A percentile compares a stretch with the other conserved stretches of the same genome.
Evolutionary conservation across 35 echinoderm and acorn worm genomes (phyloP).

Genomic region (Diadema setosum): DNA sequence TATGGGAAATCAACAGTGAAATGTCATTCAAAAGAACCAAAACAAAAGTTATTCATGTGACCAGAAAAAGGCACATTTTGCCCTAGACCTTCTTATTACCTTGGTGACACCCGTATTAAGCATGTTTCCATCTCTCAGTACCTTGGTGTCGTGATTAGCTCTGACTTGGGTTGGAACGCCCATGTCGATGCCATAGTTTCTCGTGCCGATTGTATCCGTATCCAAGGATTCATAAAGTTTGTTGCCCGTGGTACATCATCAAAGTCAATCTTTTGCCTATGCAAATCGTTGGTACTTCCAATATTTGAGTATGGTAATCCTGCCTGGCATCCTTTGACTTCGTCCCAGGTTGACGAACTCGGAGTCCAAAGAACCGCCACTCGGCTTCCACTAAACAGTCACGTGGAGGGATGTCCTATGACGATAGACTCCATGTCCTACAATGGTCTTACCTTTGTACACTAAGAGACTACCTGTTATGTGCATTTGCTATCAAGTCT

Average conservation of each 20-base stretch:
- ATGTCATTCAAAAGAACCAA: slow-evolving; percentile 16
- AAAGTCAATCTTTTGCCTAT: not conserved
- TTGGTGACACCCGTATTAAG: not conserved
- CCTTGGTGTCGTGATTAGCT: not conserved
- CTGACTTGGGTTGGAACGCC: slow-evolving; percentile 6
- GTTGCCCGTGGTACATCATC: not conserved
- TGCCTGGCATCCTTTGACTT: not conserved
- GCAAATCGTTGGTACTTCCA: slow-evolving; percentile 30
- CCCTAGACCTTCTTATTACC: not conserved
- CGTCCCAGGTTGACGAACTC: not conserved
- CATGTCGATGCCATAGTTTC: not conserved
- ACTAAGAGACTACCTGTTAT: not conserved
- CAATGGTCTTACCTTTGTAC: not conserved
- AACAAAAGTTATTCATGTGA: slow-evolving; percentile 25
- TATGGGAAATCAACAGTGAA: not conserved
- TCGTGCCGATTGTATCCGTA: not conserved
- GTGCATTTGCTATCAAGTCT: not conserved
- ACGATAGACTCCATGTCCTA: not conserved
- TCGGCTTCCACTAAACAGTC: not conserved
- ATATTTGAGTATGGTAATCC: slow-evolving; percentile 29
- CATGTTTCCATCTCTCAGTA: not conserved
- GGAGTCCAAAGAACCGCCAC: not conserved
- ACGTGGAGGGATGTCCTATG: not conserved
- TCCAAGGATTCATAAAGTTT: not conserved
- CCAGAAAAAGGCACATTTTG: not conserved